phyloP scores from a whole-genome alignment of 2,888 invertebrate species.

The Physocephala rufipes region DNA sequence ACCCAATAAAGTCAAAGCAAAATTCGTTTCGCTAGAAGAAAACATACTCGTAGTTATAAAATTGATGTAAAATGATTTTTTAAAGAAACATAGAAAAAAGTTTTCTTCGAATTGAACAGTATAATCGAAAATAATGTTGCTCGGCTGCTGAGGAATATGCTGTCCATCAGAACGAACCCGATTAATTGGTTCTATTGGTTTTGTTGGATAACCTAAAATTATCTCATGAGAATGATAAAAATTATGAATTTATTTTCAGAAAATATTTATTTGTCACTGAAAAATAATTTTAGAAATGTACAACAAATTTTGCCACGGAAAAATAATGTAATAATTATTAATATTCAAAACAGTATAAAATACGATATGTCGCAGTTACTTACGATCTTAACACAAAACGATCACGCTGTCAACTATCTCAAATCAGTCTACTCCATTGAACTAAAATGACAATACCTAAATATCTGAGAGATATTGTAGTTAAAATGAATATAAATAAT shows the following conservation, averaged over 20 bases:
- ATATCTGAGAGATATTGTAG: neutral
- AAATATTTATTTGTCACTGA: neutral
- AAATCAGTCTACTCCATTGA: neutral
- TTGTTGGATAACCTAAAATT: neutral
- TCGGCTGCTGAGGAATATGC: slow-evolving; percentile 59
- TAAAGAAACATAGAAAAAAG: slow-evolving; percentile 21
- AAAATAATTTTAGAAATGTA: slow-evolving; percentile 6
- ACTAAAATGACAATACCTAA: slow-evolving; percentile 18
- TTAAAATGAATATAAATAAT: too few relatives aligned
- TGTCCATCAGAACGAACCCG: slow-evolving; percentile 45
- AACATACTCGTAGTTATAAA: too few relatives aligned
- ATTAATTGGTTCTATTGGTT: too few relatives aligned
- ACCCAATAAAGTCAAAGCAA: slow-evolving; percentile 34
- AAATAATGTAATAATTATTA: neutral
- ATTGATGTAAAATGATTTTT: slow-evolving; percentile 16
- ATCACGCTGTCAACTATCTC: neutral
- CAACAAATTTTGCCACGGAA: slow-evolving; percentile 27
- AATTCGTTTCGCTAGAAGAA: slow-evolving; percentile 46
- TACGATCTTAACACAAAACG: neutral
- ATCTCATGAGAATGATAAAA: neutral
- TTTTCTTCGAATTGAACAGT: too few relatives aligned
- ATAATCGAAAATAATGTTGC: slow-evolving; percentile 46
- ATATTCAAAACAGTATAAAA: neutral
- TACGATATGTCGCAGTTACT: neutral
- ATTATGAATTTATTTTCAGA: neutral